A percentile compares a stretch with the other conserved stretches of the same genome.
Evolutionary conservation across 1,140 invertebrate species (phyloP).

Genomic region (Drosophila azteca): DNA sequence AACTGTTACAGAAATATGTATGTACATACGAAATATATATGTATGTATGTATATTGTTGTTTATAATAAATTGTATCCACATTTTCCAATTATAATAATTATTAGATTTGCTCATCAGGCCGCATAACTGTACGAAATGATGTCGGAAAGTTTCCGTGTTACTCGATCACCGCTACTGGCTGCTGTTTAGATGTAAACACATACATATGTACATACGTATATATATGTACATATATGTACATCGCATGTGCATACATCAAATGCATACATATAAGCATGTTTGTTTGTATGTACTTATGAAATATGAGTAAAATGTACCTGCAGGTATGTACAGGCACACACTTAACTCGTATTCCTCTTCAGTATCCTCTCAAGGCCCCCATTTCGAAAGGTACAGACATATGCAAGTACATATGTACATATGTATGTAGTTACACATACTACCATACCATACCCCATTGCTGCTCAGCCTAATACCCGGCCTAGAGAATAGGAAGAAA

Average conservation of each 20-base stretch:
- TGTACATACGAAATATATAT: not conserved
- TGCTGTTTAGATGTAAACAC: slow-evolving; percentile 4
- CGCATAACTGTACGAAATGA: not conserved
- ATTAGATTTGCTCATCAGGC: slow-evolving; percentile 10
- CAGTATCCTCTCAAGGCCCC: slow-evolving; percentile 37
- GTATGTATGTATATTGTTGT: slow-evolving; percentile 27
- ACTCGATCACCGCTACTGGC: slow-evolving; percentile 31
- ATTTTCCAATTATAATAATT: slow-evolving; percentile 62
- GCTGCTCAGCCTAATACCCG: slow-evolving; percentile 24
- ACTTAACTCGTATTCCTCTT: slow-evolving; percentile 36
- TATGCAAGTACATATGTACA: not conserved
- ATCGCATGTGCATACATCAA: slow-evolving; percentile 4
- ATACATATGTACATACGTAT: slow-evolving; percentile 9
- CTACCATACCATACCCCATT: not conserved
- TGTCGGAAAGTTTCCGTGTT: slow-evolving; percentile 11
- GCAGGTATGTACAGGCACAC: not conserved
- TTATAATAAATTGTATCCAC: slow-evolving; percentile 67
- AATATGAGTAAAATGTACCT: no score
- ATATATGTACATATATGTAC: slow-evolving; percentile 24
- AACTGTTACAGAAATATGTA: slow-evolving; percentile 59
- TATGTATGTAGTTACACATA: no score
- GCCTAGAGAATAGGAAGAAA: not conserved
- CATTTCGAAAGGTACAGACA: slow-evolving; percentile 21
- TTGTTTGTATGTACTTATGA: slow-evolving; percentile 7
- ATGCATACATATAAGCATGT: slow-evolving; percentile 1